Conservation (phyloP, 2,888 invertebrate genomes). For the Tenodera sinensis region DNA sequence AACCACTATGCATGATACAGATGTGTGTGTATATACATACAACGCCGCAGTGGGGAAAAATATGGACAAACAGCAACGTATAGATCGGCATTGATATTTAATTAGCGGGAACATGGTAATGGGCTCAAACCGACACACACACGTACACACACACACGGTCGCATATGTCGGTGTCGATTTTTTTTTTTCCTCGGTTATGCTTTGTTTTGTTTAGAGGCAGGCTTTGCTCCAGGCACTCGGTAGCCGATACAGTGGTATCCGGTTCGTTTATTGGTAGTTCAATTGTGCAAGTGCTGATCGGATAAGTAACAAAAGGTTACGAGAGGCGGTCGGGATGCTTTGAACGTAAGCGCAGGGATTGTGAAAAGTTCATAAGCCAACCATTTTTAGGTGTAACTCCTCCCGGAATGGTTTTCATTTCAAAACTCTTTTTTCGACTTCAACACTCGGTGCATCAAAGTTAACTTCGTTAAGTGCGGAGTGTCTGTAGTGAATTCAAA, state of each 20-base stretch:
- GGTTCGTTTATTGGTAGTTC: not conserved
- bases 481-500: no score
- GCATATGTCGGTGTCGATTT: not conserved
- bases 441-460: not conserved
- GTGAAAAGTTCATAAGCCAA: not conserved
- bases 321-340: not conserved
- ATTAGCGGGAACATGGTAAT: constrained; percentile 13
- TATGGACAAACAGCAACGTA: constrained; percentile 5
- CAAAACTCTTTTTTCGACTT: not conserved
- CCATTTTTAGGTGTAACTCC: not conserved
- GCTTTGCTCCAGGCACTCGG: not conserved
- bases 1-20: not conserved
- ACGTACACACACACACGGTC: not conserved
- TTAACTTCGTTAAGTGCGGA: not conserved
- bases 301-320: not conserved
- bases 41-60: not conserved
- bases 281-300: not conserved
- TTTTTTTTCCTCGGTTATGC: not conserved
- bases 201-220: not conserved
- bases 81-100: constrained; percentile 17
- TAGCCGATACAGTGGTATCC: not conserved
- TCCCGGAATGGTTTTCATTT: not conserved
- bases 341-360: not conserved
- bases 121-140: not conserved
- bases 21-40: not conserved